Conservation (phyloP, 2,797 vertebrate species). For the Amphiprion clarkii region DNA sequence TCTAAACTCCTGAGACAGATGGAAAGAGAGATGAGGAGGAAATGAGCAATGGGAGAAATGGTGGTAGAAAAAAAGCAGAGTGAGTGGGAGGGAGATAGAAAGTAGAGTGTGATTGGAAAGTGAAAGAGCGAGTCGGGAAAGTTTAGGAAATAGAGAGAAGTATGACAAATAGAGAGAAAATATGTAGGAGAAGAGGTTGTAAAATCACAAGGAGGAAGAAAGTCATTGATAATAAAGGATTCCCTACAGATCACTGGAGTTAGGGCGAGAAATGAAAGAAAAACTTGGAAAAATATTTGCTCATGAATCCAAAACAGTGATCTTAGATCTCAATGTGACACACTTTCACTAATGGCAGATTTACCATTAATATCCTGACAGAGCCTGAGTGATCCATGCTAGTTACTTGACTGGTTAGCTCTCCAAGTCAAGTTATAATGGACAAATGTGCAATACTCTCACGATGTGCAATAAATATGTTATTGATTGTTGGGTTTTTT, state of each 20-base stretch:
- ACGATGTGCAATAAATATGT: too few relatives aligned
- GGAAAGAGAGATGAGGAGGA: conserved; percentile 39
- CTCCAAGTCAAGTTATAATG: too few relatives aligned
- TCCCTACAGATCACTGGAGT: not conserved
- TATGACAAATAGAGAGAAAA: not conserved
- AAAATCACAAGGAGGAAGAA: conserved; percentile 14
- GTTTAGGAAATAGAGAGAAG: conserved; percentile 10
- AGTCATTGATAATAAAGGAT: not conserved
- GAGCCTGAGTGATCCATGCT: not conserved
- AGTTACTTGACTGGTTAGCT: not conserved
- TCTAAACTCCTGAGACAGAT: conserved; percentile 55
- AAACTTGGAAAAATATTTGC: too few relatives aligned
- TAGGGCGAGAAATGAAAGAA: not conserved
- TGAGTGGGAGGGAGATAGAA: not conserved
- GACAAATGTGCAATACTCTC: too few relatives aligned
- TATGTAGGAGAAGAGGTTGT: not conserved
- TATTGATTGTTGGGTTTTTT: too few relatives aligned
- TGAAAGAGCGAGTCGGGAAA: conserved; percentile 2
- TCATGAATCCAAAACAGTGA: too few relatives aligned
- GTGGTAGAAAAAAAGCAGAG: not conserved
- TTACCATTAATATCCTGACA: not conserved
- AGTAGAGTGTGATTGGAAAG: conserved; percentile 8
- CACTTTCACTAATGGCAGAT: not conserved
- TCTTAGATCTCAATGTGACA: not conserved
- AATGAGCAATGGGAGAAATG: conserved; percentile 31